Base-by-base conservation (phyloP, 2,888 invertebrate genomes). In the Cephus rjabovi region DNA sequence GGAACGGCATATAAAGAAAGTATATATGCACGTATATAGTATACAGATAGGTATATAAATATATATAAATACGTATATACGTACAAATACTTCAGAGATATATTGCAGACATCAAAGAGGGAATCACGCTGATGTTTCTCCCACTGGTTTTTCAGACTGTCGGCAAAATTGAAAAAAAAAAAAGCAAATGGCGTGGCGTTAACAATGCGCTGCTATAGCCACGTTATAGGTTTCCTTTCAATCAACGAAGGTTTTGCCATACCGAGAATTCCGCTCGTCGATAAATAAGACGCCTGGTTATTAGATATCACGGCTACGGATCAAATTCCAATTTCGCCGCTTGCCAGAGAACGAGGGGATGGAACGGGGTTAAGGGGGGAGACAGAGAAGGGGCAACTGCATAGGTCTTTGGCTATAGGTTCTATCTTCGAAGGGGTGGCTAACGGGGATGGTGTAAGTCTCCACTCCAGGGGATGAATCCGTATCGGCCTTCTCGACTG, bases 291-390 rank as follows among this genome's bases (percentile, higher is more conserved):
- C 82, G 81, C 78, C 79, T 78, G 79, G 82, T 87, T 87, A 86
- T 85, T 84, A 86, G 86, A 86, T 87, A 86, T 84, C 85, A 81
- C 76, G 82, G 79, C 76, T 78, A 77, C 80, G 80, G 86, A 87
- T 87, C 86, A 85, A 83, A 86, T 87, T 87, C 83, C 87, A 87
- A 87, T 86, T 87, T 84, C 83, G 76, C 71, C 79, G 79, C 31
- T 74, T 73, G 33, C 31, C 34, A 23, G 11, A 56, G 56, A 56
- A 2, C 56, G 6, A 56, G 56, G 56, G 56, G 56, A 11, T 23
- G 56, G 56, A 56, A 23, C 23, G 56, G 56, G 23, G 34, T 34
- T 37, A 11, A 33, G 23, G n/a, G 35, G 37, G 35, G 40, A 75
- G 23, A 35, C 31, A 35, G 37, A 76, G 73, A 77, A 15, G 40